phyloP scores from a whole-genome alignment of 2,888 invertebrate genomes.

The Eupithecia centaureata region DNA sequence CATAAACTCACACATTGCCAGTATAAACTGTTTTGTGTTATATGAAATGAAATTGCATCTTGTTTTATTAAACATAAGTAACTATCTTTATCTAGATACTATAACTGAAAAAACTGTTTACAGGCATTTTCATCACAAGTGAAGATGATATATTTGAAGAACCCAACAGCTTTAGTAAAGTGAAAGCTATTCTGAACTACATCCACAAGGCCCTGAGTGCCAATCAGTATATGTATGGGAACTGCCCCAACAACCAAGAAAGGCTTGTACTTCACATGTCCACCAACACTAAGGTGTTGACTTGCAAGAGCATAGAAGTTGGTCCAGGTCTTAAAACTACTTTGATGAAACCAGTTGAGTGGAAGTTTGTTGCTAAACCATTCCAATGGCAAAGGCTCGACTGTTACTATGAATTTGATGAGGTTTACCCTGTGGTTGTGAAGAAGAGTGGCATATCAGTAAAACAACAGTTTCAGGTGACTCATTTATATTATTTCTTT shows the following conservation, averaged over 20 bases:
- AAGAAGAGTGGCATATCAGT: conserved; percentile 86
- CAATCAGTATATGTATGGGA: conserved; percentile 86
- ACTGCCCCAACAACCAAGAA: conserved; percentile 80
- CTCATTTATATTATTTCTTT: neutral
- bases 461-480: conserved; percentile 88
- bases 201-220: conserved; percentile 82
- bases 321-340: conserved; percentile 65
- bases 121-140: conserved; percentile 89
- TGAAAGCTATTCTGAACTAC: conserved; percentile 83
- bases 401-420: conserved; percentile 90
- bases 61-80: neutral
- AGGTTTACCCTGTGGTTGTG: conserved; percentile 87
- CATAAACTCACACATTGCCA: neutral
- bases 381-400: conserved; percentile 91
- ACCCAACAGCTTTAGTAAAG: conserved; percentile 81
- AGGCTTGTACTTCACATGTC: conserved; percentile 86
- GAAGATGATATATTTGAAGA: conserved; percentile 86
- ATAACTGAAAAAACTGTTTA: conserved; percentile 37
- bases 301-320: conserved; percentile 87
- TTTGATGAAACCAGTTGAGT: conserved; percentile 87
- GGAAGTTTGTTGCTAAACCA: conserved; percentile 88
- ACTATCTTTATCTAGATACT: neutral
- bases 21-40: neutral
- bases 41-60: neutral
- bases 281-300: conserved; percentile 79